Conservation (phyloP, 2,797 vertebrate genomes). For the Betta splendens region DNA sequence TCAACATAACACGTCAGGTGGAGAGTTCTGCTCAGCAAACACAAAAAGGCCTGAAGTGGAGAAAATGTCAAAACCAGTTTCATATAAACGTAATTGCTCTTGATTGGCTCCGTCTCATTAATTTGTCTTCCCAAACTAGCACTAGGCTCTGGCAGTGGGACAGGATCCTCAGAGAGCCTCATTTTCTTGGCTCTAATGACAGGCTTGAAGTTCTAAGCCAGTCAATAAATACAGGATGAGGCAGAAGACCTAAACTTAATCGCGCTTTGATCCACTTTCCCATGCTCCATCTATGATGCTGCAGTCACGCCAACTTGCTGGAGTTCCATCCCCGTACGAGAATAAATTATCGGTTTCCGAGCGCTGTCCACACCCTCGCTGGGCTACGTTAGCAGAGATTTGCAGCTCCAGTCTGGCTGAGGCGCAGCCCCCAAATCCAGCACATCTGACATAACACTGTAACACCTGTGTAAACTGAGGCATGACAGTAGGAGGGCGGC, state of each 20-base stretch:
- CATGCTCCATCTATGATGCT: slow-evolving; percentile 15
- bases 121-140: slow-evolving; percentile 29
- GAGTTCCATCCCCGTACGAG: slow-evolving; percentile 13
- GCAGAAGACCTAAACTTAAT: slow-evolving; percentile 40
- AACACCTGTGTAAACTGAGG: slow-evolving; percentile 67
- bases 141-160: slow-evolving; percentile 27
- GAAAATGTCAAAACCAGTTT: slow-evolving; percentile 43
- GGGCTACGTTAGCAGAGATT: slow-evolving; percentile 6
- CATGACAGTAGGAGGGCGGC: slow-evolving; percentile 30
- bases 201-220: slow-evolving; percentile 38
- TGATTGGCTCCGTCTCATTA: slow-evolving; percentile 60
- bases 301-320: slow-evolving; percentile 18
- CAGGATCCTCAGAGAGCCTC: slow-evolving; percentile 23
- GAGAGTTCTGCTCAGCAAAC: slow-evolving; percentile 18
- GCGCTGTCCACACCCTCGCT: neutral
- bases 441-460: slow-evolving; percentile 54
- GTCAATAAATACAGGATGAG: slow-evolving; percentile 43
- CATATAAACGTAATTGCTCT: slow-evolving; percentile 45
- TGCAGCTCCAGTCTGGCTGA: slow-evolving; percentile 27
- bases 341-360: slow-evolving; percentile 28
- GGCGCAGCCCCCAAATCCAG: slow-evolving; percentile 39
- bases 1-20: slow-evolving; percentile 46
- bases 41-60: slow-evolving; percentile 31
- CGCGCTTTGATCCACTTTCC: slow-evolving; percentile 52
- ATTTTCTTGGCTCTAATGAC: slow-evolving; percentile 50